Evolutionary conservation across 2,113 vertebrate species (phyloP), one percentile per base, ranked within the genome.

Genomic region (Notarius lentiginosus): DNA sequence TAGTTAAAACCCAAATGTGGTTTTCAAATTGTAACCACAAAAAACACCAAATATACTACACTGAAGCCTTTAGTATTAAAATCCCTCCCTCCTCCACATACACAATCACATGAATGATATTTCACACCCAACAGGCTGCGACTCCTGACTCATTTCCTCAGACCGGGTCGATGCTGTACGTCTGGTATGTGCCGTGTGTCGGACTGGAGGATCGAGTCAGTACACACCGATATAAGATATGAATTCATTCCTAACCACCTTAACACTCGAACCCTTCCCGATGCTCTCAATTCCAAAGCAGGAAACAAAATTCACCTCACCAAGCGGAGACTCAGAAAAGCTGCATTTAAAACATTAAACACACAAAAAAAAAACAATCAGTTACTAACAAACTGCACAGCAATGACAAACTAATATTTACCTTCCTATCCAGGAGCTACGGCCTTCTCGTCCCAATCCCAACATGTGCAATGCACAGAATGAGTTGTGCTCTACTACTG

Each of bases 401-500:
- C 41, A 41, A 41, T 41, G 4, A 41, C 41, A 41, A 41, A 41
- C 3, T 41, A 41, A 41, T 56, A 75, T 34, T 79, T 30, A 87
- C 86, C 68, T 61, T 82, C 41, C 55, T 53, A 17, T 72, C 81
- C 82, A 73, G 41, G 56, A 82, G 14, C 79, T 61, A 22, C 79
- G 72, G 73, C 84, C 61, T 56, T 82, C 65, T 87, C 89, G 88
- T 88, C 88, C 82, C 87, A 84, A 88, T 91, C 85, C 91, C 76
- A 85, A 80, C 73, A 85, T 87, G 89, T 90, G 79, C 53, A 77
- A 12, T n/a, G 73, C 63, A 91, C 92, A 92, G 89, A 92, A 93
- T 89, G 90, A 89, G 88, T 88, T 72, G 83, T 90, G 85, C 66
- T 91, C 92, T 92, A 89, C 73, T 49, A 87, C 90, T 92, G 92